Evolutionary conservation across 2,888 invertebrate genomes (phyloP).

Genomic region (Chirona hameri): DNA sequence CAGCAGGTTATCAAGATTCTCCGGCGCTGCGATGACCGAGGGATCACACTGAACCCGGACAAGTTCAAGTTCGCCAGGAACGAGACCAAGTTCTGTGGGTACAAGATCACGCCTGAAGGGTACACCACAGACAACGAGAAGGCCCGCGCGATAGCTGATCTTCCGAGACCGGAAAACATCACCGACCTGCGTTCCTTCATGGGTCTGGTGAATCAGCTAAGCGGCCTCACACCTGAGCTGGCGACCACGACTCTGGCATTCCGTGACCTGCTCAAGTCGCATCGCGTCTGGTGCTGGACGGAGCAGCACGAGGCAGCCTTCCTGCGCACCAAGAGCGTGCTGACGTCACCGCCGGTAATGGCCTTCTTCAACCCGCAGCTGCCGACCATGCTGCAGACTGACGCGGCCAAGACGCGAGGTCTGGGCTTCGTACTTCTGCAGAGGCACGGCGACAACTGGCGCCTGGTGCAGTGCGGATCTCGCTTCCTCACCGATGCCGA

Average conservation of each 20-base stretch:
- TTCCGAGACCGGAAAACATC: conserved; percentile 1
- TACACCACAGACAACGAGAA: conserved; percentile 23
- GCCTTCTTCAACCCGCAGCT: neutral
- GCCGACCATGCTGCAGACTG: neutral
- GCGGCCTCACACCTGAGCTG: neutral
- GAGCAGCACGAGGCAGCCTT: neutral
- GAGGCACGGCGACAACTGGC: too few relatives aligned
- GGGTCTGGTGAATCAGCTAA: neutral
- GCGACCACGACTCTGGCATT: neutral
- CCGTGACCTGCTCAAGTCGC: neutral
- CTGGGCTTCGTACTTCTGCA: too few relatives aligned
- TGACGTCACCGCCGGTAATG: neutral
- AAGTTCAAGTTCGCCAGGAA: conserved; percentile 29
- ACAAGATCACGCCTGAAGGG: conserved; percentile 1
- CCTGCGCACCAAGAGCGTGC: neutral
- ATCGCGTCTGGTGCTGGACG: neutral
- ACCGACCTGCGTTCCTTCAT: conserved; percentile 8
- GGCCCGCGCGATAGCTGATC: conserved; percentile 22
- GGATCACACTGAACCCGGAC: conserved; percentile 32
- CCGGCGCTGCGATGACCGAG: neutral
- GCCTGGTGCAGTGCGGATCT: too few relatives aligned
- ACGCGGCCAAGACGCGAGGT: neutral
- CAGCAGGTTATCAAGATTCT: conserved; percentile 25
- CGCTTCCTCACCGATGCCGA: conserved; percentile 29
- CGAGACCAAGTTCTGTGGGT: conserved; percentile 24